These are phyloP conservation scores for Drosophila azteca DNA, from an alignment of 1,140 invertebrate genomes.

Conservation along the genomic window DNA sequence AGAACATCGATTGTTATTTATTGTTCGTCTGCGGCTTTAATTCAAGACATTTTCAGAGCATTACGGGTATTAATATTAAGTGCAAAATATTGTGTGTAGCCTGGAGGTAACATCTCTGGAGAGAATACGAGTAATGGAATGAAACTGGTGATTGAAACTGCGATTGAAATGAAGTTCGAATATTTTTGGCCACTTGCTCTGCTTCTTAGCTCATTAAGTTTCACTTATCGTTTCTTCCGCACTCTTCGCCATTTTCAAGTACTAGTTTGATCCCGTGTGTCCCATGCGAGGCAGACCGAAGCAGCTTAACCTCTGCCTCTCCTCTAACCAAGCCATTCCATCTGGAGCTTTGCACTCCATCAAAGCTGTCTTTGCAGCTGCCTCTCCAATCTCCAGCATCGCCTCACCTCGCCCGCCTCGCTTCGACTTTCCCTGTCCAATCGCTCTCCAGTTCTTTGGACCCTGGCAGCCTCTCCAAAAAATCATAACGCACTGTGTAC, in stretches of 20 bases:
- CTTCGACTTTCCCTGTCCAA: too few species aligned
- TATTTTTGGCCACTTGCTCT: too few species aligned
- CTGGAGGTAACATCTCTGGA: neutral
- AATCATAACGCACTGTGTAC: slow-evolving; percentile 71
- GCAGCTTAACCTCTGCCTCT: neutral
- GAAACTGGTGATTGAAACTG: neutral
- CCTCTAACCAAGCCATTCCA: neutral
- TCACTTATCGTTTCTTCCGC: neutral
- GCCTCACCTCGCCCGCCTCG: too few species aligned
- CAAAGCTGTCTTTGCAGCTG: neutral
- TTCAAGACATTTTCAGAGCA: slow-evolving; percentile 48
- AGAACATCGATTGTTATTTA: slow-evolving; percentile 82
- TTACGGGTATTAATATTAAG: slow-evolving; percentile 38
- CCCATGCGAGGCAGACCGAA: neutral
- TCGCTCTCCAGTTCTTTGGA: neutral
- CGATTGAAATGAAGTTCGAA: neutral
- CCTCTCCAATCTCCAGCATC: too few species aligned
- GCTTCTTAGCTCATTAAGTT: too few species aligned
- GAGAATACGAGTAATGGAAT: too few species aligned
- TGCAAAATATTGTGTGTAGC: neutral
- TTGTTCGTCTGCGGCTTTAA: slow-evolving; percentile 52
- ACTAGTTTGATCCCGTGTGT: slow-evolving; percentile 9
- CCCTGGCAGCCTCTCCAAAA: slow-evolving; percentile 58
- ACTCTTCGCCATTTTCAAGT: neutral
- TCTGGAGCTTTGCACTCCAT: neutral